These are phyloP conservation scores for Conchocele bisecta DNA, from an alignment of 2,888 invertebrate genomes.

Conservation along the genomic window DNA sequence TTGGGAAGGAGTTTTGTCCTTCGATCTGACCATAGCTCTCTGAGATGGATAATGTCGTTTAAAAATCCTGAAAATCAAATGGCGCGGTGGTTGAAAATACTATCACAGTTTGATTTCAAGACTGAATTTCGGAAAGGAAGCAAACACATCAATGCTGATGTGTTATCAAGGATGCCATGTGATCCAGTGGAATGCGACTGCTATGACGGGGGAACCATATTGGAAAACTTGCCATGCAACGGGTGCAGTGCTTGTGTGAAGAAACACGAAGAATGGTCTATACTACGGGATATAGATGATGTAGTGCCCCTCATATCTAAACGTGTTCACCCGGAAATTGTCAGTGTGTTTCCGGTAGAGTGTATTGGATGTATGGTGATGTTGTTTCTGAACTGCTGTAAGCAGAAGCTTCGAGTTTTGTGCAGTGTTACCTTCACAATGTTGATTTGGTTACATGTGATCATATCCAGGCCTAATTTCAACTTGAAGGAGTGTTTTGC, in stretches of 20 bases:
- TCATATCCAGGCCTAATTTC: no score
- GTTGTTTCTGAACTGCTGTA: no score
- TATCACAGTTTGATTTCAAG: conserved; percentile 34
- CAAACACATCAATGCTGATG: conserved; percentile 41
- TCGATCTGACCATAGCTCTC: conserved; percentile 43
- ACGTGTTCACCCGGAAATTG: no score
- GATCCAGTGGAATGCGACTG: conserved; percentile 32
- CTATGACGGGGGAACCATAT: conserved; percentile 27
- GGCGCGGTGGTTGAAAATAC: conserved; percentile 38
- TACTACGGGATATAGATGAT: conserved; percentile 30
- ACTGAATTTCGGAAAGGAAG: conserved; percentile 35
- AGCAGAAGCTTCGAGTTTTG: no score
- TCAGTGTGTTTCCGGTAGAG: no score
- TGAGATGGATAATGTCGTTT: conserved; percentile 43
- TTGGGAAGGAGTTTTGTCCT: neutral
- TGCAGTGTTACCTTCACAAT: no score
- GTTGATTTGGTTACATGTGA: no score
- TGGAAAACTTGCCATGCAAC: conserved; percentile 34
- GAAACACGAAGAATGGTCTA: conserved; percentile 31
- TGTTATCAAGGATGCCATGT: conserved; percentile 39
- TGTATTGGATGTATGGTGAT: no score
- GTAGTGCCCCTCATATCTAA: no score
- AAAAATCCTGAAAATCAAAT: conserved; percentile 33
- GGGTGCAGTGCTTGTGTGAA: conserved; percentile 36
- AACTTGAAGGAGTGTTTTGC: no score